phyloP scores from a whole-genome alignment of 2,113 vertebrate genomes.

The Oncorhynchus clarkii region DNA sequence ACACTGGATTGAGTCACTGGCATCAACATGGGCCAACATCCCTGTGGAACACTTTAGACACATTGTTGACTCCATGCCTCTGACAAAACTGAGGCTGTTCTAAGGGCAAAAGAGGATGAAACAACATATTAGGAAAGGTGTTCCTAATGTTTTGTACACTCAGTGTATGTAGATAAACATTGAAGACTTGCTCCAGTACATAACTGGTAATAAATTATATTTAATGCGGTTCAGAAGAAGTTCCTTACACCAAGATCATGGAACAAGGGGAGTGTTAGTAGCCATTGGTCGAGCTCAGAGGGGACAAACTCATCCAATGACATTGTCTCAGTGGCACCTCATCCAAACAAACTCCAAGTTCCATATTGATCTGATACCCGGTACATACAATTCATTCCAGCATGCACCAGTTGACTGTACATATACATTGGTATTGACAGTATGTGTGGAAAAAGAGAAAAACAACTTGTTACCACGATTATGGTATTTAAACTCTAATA shows the following conservation, averaged over 20 bases:
- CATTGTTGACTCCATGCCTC: too few relatives aligned
- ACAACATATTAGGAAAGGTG: too few relatives aligned
- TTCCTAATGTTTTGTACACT: too few relatives aligned
- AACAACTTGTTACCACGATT: conserved; percentile 5
- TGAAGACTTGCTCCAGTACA: conserved; percentile 28
- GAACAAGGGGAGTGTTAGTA: background rate
- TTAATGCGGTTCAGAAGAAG: conserved; percentile 16
- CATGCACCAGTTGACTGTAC: conserved; percentile 1
- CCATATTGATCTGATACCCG: background rate
- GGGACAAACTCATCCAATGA: background rate
- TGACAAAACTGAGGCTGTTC: too few relatives aligned
- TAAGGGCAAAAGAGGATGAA: too few relatives aligned
- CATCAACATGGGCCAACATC: too few relatives aligned
- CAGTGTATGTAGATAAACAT: conserved; percentile 27
- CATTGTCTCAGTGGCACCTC: background rate
- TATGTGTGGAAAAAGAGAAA: background rate
- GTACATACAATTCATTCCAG: background rate
- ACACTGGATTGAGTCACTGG: too few relatives aligned
- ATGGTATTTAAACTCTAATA: background rate
- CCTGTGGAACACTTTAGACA: too few relatives aligned
- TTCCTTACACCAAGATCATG: background rate
- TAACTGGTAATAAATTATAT: conserved; percentile 29
- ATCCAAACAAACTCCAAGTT: background rate
- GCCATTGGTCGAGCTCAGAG: background rate
- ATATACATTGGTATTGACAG: background rate